Conservation (phyloP, 2,888 invertebrate genomes). For the Blastobasis adustella region DNA sequence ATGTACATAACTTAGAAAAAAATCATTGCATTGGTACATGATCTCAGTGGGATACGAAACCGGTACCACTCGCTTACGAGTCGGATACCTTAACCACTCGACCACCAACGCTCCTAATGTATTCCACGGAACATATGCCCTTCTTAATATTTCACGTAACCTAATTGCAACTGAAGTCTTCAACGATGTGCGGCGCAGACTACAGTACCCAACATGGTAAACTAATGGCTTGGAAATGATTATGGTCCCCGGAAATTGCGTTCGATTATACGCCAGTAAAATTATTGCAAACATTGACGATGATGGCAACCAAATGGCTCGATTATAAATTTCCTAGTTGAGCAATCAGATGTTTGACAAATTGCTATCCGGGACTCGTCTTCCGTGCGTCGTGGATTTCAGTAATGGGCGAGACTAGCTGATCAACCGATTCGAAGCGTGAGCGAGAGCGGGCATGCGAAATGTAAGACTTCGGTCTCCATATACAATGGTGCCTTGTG, state of each 20-base stretch:
- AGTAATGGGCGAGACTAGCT: slow-evolving; percentile 37
- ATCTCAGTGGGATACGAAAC: too few species aligned
- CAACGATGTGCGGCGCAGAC: neutral
- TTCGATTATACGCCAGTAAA: slow-evolving; percentile 37
- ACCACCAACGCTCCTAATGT: too few species aligned
- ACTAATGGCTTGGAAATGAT: slow-evolving; percentile 38
- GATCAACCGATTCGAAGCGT: slow-evolving; percentile 28
- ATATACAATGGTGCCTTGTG: slow-evolving; percentile 23
- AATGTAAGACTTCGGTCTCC: slow-evolving; percentile 17
- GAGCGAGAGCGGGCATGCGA: slow-evolving; percentile 37
- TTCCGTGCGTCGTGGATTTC: slow-evolving; percentile 23
- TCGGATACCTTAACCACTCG: too few species aligned
- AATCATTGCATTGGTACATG: too few species aligned
- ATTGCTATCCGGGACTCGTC: slow-evolving; percentile 17
- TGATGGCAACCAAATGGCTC: slow-evolving; percentile 20
- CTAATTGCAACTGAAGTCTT: neutral
- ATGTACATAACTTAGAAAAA: too few species aligned
- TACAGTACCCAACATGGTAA: neutral
- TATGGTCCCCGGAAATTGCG: slow-evolving; percentile 51
- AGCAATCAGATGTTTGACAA: slow-evolving; percentile 20
- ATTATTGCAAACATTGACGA: slow-evolving; percentile 30
- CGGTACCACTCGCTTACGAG: too few species aligned
- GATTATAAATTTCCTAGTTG: slow-evolving; percentile 18
- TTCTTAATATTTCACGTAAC: too few species aligned
- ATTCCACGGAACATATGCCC: too few species aligned